These are phyloP conservation scores for Ectemnius lituratus DNA, from an alignment of 2,888 invertebrate species.

Conservation along the genomic window DNA sequence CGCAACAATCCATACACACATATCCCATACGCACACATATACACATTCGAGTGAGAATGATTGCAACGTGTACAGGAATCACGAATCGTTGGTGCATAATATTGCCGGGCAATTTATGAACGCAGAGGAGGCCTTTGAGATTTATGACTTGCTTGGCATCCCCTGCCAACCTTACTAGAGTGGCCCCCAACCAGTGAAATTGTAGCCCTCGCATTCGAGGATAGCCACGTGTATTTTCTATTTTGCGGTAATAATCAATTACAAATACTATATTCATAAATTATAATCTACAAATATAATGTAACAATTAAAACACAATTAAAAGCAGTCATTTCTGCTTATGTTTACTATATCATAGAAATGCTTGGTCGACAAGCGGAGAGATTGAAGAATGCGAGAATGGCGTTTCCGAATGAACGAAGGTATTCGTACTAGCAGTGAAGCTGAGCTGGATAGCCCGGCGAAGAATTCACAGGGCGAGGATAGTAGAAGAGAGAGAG, in stretches of 20 bases:
- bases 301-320: no score
- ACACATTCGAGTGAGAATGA: background rate
- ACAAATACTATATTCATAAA: no score
- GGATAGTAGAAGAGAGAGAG: slow-evolving; percentile 7
- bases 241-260: background rate
- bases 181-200: slow-evolving; percentile 7
- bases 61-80: background rate
- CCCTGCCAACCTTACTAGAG: no score
- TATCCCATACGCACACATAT: slow-evolving; percentile 29
- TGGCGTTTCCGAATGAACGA: no score
- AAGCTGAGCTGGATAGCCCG: no score
- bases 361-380: no score
- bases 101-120: slow-evolving; percentile 48
- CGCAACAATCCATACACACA: slow-evolving; percentile 52
- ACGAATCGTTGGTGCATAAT: slow-evolving; percentile 41
- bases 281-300: no score
- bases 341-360: no score
- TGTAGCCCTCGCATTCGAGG: slow-evolving; percentile 5
- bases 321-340: no score
- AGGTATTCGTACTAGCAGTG: no score
- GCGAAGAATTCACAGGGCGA: background rate
- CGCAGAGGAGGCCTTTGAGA: slow-evolving; percentile 29
- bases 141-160: slow-evolving; percentile 41
- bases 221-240: no score
- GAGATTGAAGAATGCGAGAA: no score